Percentiles rank a stretch among this genome's conserved stretches.
These are phyloP conservation scores for Archips crataeganus DNA, from an alignment of 2,888 invertebrate genomes.

Conservation along the genomic window DNA sequence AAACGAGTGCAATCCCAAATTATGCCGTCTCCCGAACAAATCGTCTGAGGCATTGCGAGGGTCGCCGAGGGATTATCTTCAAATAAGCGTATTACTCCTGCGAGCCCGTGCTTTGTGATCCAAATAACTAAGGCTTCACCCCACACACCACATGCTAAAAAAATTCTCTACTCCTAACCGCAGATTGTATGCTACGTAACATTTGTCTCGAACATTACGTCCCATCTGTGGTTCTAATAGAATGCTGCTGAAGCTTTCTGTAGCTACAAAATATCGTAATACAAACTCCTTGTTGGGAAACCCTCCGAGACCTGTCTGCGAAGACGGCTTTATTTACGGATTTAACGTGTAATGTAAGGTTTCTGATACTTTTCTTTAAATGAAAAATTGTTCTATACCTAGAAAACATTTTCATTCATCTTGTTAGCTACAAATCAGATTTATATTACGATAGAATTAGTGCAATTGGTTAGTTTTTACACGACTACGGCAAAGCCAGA, in stretches of 20 bases:
- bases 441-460: not conserved
- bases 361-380: constrained; percentile 60
- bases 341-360: constrained; percentile 64
- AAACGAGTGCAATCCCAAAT: constrained; percentile 39
- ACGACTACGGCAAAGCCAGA: no score
- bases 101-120: constrained; percentile 70
- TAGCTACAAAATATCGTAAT: constrained; percentile 40
- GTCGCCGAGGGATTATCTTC: constrained; percentile 70
- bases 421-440: not conserved
- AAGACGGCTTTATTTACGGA: constrained; percentile 65
- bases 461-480: not conserved
- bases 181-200: constrained; percentile 25
- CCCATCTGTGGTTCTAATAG: constrained; percentile 28
- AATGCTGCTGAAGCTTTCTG: constrained; percentile 24
- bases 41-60: constrained; percentile 58
- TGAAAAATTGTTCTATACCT: constrained; percentile 22
- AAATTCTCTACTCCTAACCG: constrained; percentile 1
- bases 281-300: constrained; percentile 48
- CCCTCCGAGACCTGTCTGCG: constrained; percentile 62
- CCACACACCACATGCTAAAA: constrained; percentile 41
- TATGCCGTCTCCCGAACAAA: constrained; percentile 51
- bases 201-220: not conserved
- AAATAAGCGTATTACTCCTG: constrained; percentile 78
- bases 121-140: constrained; percentile 70
- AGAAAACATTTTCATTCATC: constrained; percentile 12